Conservation (phyloP, 92 coral and sea anemone genomes). For the Nematostella vectensis region DNA sequence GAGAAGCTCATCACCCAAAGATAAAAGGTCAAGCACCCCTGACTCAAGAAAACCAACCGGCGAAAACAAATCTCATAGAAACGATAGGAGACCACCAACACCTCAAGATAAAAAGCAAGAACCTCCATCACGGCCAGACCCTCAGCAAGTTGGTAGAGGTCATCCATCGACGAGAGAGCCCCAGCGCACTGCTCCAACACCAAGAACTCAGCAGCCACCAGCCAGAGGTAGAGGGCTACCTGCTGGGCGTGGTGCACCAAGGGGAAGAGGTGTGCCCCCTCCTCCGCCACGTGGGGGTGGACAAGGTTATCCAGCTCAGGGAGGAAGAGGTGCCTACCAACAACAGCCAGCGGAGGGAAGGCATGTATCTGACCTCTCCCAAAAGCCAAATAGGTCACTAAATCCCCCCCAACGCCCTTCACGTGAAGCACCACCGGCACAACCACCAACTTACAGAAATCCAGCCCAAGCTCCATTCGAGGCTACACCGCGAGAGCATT, state of each 20-base stretch:
- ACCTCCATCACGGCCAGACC: no score
- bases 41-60: neutral
- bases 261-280: constrained; percentile 27
- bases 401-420: no score
- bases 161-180: no score
- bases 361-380: no score
- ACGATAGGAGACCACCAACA: neutral
- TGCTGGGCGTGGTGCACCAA: constrained; percentile 5
- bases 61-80: neutral
- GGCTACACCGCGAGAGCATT: no score
- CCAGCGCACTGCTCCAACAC: neutral
- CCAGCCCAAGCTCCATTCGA: neutral
- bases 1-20: neutral
- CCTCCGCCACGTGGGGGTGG: constrained; percentile 24
- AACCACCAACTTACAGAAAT: neutral
- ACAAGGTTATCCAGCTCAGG: constrained; percentile 10
- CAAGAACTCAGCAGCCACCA: neutral
- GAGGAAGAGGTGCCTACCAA: constrained; percentile 16
- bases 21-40: neutral
- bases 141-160: no score
- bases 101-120: neutral
- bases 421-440: no score
- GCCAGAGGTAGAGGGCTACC: neutral
- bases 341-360: no score
- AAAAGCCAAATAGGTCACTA: no score